phyloP scores from a whole-genome alignment of 53 echinoderm and acorn worm species.

The Arbacia lixula region DNA sequence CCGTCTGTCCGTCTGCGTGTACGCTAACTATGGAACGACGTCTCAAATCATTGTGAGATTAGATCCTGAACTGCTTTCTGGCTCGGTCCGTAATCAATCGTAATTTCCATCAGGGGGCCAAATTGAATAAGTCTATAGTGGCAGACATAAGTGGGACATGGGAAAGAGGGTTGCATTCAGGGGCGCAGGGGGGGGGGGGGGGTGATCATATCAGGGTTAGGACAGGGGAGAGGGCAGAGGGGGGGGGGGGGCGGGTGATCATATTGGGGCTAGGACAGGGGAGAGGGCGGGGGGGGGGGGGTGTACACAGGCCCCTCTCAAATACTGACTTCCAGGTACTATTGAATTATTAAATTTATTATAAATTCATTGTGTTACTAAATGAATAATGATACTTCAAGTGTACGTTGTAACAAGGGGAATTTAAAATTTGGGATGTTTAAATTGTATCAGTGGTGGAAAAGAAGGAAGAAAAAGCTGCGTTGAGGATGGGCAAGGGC shows the following conservation, averaged over 20 bases:
- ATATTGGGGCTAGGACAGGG: background rate
- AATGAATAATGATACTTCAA: too few relatives aligned
- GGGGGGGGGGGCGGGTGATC: background rate
- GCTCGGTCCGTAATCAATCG: slow-evolving; percentile 43
- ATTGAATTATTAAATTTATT: too few relatives aligned
- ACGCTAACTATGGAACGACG: background rate
- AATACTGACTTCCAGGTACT: too few relatives aligned
- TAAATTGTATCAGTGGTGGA: too few relatives aligned
- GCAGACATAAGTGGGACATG: slow-evolving; percentile 21
- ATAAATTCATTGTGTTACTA: too few relatives aligned
- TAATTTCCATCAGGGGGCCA: slow-evolving; percentile 39
- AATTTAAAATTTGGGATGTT: too few relatives aligned
- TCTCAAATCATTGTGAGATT: slow-evolving; percentile 41
- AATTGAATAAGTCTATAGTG: slow-evolving; percentile 43
- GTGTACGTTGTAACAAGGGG: too few relatives aligned
- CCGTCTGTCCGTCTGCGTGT: too few relatives aligned
- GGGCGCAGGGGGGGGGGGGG: background rate
- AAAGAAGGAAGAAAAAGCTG: too few relatives aligned
- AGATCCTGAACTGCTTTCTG: slow-evolving; percentile 43
- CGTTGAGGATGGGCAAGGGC: too few relatives aligned
- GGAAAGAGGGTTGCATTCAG: background rate
- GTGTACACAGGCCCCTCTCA: too few relatives aligned
- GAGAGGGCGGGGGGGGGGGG: background rate
- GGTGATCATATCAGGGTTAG: background rate
- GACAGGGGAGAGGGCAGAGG: background rate